phyloP scores from a whole-genome alignment of 2,888 invertebrate species.

The Machimus atricapillus region DNA sequence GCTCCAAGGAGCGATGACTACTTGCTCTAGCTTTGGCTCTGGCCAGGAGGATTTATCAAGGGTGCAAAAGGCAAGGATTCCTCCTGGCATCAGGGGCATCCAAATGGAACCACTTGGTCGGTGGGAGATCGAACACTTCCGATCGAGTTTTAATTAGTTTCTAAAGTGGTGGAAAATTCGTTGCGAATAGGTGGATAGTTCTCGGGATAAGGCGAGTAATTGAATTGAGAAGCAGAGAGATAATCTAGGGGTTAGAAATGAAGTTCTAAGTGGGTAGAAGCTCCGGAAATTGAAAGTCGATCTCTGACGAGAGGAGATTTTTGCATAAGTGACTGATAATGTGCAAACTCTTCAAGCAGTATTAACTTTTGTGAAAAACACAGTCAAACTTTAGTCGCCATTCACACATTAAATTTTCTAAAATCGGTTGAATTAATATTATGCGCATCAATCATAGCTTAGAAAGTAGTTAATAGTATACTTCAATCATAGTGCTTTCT shows the following conservation, averaged over 20 bases:
- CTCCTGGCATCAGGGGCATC: not conserved
- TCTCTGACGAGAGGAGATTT: not conserved
- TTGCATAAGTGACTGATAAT: not conserved
- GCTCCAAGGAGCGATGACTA: not conserved
- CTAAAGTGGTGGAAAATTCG: slow-evolving; percentile 34
- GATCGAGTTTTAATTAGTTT: slow-evolving; percentile 41
- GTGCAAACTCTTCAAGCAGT: not conserved
- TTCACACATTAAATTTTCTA: too few relatives aligned
- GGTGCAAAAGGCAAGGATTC: not conserved
- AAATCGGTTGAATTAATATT: too few relatives aligned
- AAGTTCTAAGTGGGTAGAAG: not conserved
- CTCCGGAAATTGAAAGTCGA: slow-evolving; percentile 25
- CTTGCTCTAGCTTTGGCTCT: too few relatives aligned
- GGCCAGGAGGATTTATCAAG: not conserved
- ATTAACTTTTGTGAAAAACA: not conserved
- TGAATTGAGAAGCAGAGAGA: not conserved
- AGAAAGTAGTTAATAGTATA: too few relatives aligned
- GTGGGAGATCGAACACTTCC: slow-evolving; percentile 12
- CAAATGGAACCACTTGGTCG: not conserved
- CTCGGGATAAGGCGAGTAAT: not conserved
- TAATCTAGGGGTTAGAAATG: not conserved
- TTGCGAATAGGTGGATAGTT: not conserved
- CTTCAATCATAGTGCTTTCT: too few relatives aligned
- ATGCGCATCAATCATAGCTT: too few relatives aligned
- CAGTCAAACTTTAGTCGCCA: not conserved